phyloP scores from a whole-genome alignment of 2,113 vertebrate genomes.

The Cyphomyrus plagiostoma region DNA sequence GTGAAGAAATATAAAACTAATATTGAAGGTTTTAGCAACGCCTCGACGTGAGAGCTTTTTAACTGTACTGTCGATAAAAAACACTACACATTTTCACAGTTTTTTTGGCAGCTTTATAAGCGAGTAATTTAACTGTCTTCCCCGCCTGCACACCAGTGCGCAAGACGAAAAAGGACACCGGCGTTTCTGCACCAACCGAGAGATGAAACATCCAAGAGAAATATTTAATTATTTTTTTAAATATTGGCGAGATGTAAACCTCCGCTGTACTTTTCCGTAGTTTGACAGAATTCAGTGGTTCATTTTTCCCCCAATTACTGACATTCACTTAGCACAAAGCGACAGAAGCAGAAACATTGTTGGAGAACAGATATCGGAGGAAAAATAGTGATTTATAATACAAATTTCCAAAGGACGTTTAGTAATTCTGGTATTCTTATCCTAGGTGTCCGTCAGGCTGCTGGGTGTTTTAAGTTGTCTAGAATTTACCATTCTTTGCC shows the following conservation, averaged over 20 bases:
- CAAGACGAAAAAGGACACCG: not conserved
- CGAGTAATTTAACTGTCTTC: not conserved
- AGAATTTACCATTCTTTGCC: not conserved
- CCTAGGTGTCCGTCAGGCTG: not conserved
- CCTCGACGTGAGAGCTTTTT: not conserved
- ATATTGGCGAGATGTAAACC: not conserved
- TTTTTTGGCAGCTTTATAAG: not conserved
- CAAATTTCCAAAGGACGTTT: not conserved
- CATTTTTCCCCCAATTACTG: not conserved
- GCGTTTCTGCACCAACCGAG: not conserved
- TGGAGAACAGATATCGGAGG: not conserved
- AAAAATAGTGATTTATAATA: not conserved
- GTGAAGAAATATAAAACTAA: not conserved
- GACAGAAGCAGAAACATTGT: not conserved
- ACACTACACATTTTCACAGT: not conserved
- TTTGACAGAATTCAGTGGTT: not conserved
- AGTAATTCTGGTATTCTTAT: not conserved
- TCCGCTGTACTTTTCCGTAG: not conserved
- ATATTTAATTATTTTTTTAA: not conserved
- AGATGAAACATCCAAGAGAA: not conserved
- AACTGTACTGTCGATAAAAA: not conserved
- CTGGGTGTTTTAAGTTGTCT: not conserved
- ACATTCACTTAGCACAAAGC: not conserved
- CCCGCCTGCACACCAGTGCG: not conserved
- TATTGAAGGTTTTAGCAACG: not conserved